Evolutionary conservation across 2,888 invertebrate species (phyloP), one percentile per base, ranked within the genome.

Genomic region (Drosophila borborema): DNA sequence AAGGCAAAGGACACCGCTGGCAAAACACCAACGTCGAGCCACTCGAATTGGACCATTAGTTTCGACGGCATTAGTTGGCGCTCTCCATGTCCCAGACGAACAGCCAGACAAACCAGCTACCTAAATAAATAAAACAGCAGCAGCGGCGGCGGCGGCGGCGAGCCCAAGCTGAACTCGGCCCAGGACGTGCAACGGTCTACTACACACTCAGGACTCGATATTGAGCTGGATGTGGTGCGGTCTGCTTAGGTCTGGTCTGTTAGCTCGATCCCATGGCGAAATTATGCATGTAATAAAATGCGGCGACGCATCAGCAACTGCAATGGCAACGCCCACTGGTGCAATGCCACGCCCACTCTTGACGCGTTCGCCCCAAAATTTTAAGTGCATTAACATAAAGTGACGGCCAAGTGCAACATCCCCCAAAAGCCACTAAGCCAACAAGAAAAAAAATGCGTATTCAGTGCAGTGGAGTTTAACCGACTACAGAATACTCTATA

Each of bases 271-370:
- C 91, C 92, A 86, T 76, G 86, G 75, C 80, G 89, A 90, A 91
- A 92, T 91, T 91, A 92, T 91, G 91, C 92, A 92, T 91, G 92
- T 91, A 91, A 91, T 91, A 91, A 91, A 91, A 91, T 64, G 77
- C 78, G 88, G 90, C 84, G 86, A 84, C 80, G 85, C 83, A 86
- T 69, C 79, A 81, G 82, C 82, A 78, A 78, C 64, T 59, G 72
- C 82, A 78, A 80, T 62, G 53, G 68, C 20, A 9, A 54, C 69
- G 67, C 70, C 62, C 69, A 56, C 74, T 55, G 61, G 63, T 75
- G 65, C 72, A 69, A 51, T 54, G 62, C 64, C 75, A 86, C 79
- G 78, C 80, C 81, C 73, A 76, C 74, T 77, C 68, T 72, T 62
- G 74, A 72, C 88, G 77, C 81, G 12, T 2, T 67, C 73, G 76